Base-by-base conservation (phyloP, 2,113 vertebrate genomes). In the human (Homo sapiens) region DNA sequence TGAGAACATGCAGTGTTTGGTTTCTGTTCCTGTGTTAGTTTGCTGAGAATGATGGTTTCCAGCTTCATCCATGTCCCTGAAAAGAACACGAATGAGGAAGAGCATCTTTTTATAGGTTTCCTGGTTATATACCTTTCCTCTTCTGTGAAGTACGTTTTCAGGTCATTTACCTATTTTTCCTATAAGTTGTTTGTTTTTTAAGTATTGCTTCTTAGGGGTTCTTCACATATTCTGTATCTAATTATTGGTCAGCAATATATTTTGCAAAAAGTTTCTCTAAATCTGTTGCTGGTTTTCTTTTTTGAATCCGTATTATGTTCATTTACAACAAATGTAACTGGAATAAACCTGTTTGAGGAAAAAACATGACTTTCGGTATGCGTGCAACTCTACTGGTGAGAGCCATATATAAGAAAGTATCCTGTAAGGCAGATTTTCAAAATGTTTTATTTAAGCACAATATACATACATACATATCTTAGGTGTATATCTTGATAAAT, bases 81-180 rank as follows among this genome's bases (percentile, higher is more conserved):
- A 27, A 61, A 59, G 23, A 23, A 59, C 57, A 25, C 25, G 23
- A 59, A 52, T 3, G 23, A 70, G 7, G 14, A 8, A 52, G 10
- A 92, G 18, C 61, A 73, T 83, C 35, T 78, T 70, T 89, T 96
- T 84, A 84, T 55, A 55, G 18, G 78, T 45, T 89, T 89, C 70
- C 9, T 89, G 43, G n/a, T 12, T n/a, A 79, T 78, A 70, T 3
- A 30, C 40, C 40, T 57, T 94, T 90, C 23, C 13, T 94, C 30
- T 90, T 90, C 45, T 93, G 14, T 85, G 61, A 96, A 79, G 82
- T 96, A 40, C 3, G 64, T 83, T 86, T 57, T 75, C 18, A 73
- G 73, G 64, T 73, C 38, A 38, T 95, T 89, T 85, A 38, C 14
- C 43, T 30, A 45, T 52, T 68, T 90, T 95, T 83, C 52, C 66